Conservation (phyloP, 2,113 vertebrate genomes). For the Benitochromis conjunctus region DNA sequence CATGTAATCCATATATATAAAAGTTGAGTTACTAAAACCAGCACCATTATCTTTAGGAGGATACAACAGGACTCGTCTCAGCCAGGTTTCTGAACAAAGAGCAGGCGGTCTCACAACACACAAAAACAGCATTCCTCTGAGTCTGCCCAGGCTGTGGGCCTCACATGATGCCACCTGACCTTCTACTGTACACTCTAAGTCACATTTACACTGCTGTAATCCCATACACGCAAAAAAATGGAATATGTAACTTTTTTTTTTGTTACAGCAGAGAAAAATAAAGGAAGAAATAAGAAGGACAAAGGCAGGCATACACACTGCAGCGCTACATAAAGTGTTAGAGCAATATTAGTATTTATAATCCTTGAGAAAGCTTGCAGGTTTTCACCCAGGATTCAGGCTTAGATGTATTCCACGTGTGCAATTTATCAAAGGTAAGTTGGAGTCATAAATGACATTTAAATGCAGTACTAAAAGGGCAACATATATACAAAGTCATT, state of each 20-base stretch:
- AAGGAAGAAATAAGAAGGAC: background rate
- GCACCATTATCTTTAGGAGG: background rate
- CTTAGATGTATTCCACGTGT: background rate
- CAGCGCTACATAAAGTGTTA: background rate
- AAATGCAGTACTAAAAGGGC: background rate
- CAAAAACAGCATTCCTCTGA: conserved; percentile 45
- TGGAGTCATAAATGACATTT: background rate
- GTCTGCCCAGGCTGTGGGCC: conserved; percentile 3
- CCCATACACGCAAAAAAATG: background rate
- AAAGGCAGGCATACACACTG: background rate
- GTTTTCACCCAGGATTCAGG: background rate
- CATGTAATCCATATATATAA: background rate
- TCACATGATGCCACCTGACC: conserved; percentile 52
- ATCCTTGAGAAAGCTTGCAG: background rate
- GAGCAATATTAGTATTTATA: background rate
- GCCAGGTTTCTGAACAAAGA: background rate
- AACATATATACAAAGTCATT: background rate
- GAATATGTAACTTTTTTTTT: background rate
- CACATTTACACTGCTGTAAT: background rate
- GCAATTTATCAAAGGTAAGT: background rate
- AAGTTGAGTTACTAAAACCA: background rate
- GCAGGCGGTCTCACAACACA: background rate
- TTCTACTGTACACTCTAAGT: conserved; percentile 11
- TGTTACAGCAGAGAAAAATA: background rate
- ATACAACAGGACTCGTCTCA: background rate